Evolutionary conservation across 2,797 vertebrate genomes (phyloP), one percentile per base, ranked within the genome.

Genomic region (Chiroxiphia lanceolata): DNA sequence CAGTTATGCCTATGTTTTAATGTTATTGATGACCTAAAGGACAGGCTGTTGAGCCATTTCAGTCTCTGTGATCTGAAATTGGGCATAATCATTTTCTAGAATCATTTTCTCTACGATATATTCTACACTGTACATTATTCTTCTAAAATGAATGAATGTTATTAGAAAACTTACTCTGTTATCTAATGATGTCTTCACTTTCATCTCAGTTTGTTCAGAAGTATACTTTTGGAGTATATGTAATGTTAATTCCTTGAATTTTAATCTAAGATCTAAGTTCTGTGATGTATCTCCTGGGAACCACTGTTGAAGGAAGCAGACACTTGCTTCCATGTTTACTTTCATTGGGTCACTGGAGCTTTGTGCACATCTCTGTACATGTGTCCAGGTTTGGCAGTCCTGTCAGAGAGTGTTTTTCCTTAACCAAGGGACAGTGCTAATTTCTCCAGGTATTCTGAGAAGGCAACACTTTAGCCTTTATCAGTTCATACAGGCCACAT

Each of bases 61-160:
- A 84, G 76, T 92, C 81, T n/a, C 22, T 26, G 54, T 72, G 22
- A 6, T 96, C 93, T 82, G 80, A 95, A 97, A 83, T 36, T 82
- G 53, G 63, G 38, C 44, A 87, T 53, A 83, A 61, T 40, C 0
- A 27, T 83, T 80, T 86, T 61, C 36, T 36, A 38, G 33, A 76
- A 81, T 11, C 17, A 53, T 9, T 11, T 78, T 82, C 20, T 74
- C 16, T 72, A 7, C 29, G 10, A 10, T n/a, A n/a, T 11, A 18
- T n/a, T n/a, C 42, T 18, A 45, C 22, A 57, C 33, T 10, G 9
- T 47, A 48, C 11, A 19, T 75, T 75, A 11, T 34, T 63, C 19
- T 89, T 79, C 61, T 78, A 5, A 78, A 89, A 45, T 27, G 13
- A 80, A 47, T 56, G 23, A 61, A 71, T 60, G 10, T 27, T 86